A percentile compares a stretch with the other conserved stretches of the same genome.
Evolutionary conservation across 2,888 invertebrate species (phyloP).

Genomic region (Digitonthophagus gazella): DNA sequence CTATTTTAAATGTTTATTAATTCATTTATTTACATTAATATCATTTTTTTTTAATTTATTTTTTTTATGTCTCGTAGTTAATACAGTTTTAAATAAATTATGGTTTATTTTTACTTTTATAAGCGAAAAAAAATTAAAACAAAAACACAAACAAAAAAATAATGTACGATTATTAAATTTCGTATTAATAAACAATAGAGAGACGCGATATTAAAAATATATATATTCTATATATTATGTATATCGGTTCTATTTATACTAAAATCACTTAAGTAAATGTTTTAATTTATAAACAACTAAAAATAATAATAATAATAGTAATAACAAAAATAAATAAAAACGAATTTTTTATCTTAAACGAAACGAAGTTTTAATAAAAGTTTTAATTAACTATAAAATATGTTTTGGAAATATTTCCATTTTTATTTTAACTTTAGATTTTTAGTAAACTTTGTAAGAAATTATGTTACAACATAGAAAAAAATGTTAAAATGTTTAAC

Average conservation of each 20-base stretch:
- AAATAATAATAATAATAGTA: no score
- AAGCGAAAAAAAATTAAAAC: slow-evolving; percentile 13
- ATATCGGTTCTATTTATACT: neutral
- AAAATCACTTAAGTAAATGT: no score
- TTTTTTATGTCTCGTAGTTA: slow-evolving; percentile 3
- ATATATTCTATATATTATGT: slow-evolving; percentile 3
- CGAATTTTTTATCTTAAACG: no score
- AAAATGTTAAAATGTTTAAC: no score
- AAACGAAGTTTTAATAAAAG: no score
- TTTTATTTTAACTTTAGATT: no score
- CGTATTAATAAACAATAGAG: slow-evolving; percentile 10
- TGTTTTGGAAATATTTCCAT: no score
- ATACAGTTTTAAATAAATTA: slow-evolving; percentile 13
- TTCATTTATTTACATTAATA: slow-evolving; percentile 12
- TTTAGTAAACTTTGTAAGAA: no score
- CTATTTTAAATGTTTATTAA: neutral
- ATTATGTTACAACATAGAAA: no score
- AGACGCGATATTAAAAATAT: slow-evolving; percentile 15
- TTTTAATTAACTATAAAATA: no score
- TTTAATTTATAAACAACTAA: no score
- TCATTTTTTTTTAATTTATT: neutral
- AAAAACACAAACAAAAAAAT: slow-evolving; percentile 1
- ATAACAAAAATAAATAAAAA: no score
- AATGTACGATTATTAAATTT: neutral
- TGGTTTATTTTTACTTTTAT: neutral